Evolutionary conservation across 2,888 invertebrate species (phyloP).

Genomic region (Exocentrus adspersus): DNA sequence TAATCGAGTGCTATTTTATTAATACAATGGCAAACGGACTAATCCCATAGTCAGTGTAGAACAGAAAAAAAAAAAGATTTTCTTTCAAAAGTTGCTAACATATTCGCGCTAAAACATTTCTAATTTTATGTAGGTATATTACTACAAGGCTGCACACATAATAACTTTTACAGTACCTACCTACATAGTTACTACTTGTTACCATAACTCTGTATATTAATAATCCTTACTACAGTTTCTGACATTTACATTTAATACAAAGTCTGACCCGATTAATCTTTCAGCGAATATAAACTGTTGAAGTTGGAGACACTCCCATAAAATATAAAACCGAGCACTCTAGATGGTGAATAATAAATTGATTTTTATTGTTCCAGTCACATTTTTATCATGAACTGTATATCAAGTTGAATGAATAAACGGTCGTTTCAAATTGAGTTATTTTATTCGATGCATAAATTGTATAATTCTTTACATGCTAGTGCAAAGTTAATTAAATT

Average conservation of each 20-base stretch:
- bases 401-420: background rate
- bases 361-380: conserved; percentile 10
- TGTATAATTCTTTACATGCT: conserved; percentile 1
- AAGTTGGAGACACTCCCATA: conserved; percentile 21
- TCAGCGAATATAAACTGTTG: conserved; percentile 3
- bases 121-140: too few species aligned
- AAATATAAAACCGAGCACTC: background rate
- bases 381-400: conserved; percentile 12
- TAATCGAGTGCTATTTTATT: background rate
- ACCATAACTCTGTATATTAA: background rate
- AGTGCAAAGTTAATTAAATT: conserved; percentile 11
- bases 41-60: too few species aligned
- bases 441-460: background rate
- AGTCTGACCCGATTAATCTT: conserved; percentile 19
- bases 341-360: conserved; percentile 12
- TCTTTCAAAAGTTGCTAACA: too few species aligned
- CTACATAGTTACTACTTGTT: background rate
- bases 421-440: conserved; percentile 9
- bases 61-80: too few species aligned
- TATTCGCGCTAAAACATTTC: too few species aligned
- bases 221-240: conserved; percentile 14
- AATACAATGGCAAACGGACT: too few species aligned
- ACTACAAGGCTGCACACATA: background rate
- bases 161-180: too few species aligned
- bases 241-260: conserved; percentile 12